Percentiles rank a stretch among this genome's conserved stretches.
These are phyloP conservation scores for Parascotia fuliginaria DNA, from an alignment of 2,888 invertebrate genomes.

Conservation along the genomic window DNA sequence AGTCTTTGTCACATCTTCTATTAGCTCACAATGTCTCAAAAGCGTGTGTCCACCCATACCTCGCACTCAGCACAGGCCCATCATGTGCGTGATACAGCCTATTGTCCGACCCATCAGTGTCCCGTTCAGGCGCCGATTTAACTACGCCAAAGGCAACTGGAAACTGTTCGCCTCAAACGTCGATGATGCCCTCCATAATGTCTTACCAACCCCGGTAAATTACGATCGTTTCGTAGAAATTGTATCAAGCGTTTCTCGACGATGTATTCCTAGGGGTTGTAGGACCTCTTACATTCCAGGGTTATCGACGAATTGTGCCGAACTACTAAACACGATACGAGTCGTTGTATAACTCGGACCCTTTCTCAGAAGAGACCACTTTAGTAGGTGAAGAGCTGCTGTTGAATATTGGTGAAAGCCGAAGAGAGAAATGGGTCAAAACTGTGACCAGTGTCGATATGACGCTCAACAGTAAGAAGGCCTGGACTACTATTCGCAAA, in stretches of 20 bases:
- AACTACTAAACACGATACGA: no score
- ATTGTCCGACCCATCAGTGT: not conserved
- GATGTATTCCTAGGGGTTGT: not conserved
- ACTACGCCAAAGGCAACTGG: not conserved
- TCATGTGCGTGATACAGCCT: not conserved
- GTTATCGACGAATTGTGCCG: not conserved
- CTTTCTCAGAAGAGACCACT: constrained; percentile 6
- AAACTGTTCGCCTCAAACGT: no score
- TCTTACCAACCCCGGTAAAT: not conserved
- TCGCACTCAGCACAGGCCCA: constrained; percentile 6
- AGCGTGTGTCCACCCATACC: not conserved
- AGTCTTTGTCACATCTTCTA: constrained; percentile 1
- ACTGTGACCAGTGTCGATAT: constrained; percentile 6
- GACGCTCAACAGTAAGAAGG: constrained; percentile 13
- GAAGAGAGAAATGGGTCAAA: constrained; percentile 9
- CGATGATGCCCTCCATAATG: not conserved
- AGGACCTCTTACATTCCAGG: not conserved
- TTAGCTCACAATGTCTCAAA: not conserved
- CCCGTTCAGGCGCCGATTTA: constrained; percentile 11
- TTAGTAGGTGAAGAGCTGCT: constrained; percentile 5
- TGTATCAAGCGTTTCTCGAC: not conserved
- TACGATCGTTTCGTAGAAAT: not conserved
- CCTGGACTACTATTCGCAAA: constrained; percentile 3
- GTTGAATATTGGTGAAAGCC: not conserved
- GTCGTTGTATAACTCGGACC: not conserved